phyloP scores from a whole-genome alignment of 2,113 vertebrate genomes.

The Cryptotis parvus region DNA sequence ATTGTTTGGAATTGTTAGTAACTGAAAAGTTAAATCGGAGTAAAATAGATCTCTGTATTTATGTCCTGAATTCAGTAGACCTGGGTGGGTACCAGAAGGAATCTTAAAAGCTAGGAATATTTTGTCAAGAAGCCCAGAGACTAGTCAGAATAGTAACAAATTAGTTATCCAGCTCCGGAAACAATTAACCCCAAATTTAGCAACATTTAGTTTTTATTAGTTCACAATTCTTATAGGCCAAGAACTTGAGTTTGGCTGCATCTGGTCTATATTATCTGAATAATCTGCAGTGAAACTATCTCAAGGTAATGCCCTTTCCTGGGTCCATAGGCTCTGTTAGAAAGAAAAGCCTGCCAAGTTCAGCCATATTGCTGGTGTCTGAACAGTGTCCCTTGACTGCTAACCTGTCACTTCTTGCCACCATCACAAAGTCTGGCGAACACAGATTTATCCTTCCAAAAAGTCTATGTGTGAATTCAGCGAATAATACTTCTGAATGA shows the following conservation, averaged over 20 bases:
- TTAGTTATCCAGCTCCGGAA: background rate
- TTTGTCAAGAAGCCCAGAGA: background rate
- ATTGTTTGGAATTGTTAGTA: too few species aligned
- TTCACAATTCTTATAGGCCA: fast-evolving
- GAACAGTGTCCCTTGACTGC: background rate
- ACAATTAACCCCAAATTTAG: background rate
- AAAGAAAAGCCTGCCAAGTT: too few species aligned
- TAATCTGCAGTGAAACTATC: background rate
- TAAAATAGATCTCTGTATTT: background rate
- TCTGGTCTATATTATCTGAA: background rate
- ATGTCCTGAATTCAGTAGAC: background rate
- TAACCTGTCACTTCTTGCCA: background rate
- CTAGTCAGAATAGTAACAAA: background rate
- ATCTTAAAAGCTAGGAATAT: background rate
- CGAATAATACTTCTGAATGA: background rate
- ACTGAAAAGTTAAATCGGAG: background rate
- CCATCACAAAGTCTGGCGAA: background rate
- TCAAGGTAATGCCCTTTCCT: background rate
- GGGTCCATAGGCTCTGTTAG: background rate
- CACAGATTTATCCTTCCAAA: background rate
- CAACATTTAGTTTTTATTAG: background rate
- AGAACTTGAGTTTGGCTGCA: background rate
- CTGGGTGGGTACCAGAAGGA: background rate
- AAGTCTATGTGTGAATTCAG: background rate
- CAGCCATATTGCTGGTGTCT: too few species aligned